Evolutionary conservation across 2,888 invertebrate species (phyloP), one percentile per base, ranked within the genome.

Genomic region (Spialia ferax): DNA sequence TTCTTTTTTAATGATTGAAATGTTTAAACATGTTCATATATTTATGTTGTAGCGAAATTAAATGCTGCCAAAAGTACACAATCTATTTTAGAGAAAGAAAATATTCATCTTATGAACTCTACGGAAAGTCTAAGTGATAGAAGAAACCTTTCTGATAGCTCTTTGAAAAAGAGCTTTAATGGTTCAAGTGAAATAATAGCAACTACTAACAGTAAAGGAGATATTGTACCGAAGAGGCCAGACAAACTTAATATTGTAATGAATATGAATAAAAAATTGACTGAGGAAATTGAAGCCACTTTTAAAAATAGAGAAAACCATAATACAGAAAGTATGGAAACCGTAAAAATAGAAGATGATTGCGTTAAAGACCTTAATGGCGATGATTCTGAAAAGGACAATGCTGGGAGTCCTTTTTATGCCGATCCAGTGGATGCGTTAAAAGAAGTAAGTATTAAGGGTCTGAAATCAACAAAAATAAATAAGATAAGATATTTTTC

Each of bases 381-480:
- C 63, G 83, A 80, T 52, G 87, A 89, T 62, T 85, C 87, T 62
- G 94, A 93, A 71, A 90, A 93, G 71, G 94, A 94, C 70, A 97
- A 97, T 74, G 96, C 97, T 81, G 96, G 96, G 13, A 97, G 97
- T 84, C 98, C 98, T 0, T 97, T 97, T 81, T 98, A 98, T 82
- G 97, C 97, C 1, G 98, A 98, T 86, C 98, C 98, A 29, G 97
- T 98, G 11, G 98, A 98, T 89, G 96, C 97, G 26, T 93, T 98
- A 66, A 95, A 95, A 79, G 95, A 95, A 81, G 93, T 94, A 81
- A 77, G 82, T 79, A 52, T 50, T 50, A n/a, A 3, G 6, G 1
- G 7, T 8, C 15, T 26, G 26, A n/a, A n/a, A n/a, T n/a, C n/a
- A n/a, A n/a, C n/a, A n/a, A n/a, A n/a, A n/a, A n/a, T n/a, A n/a